phyloP scores from a whole-genome alignment of 2,888 invertebrate genomes.

The Hydrotaea diabolus region DNA sequence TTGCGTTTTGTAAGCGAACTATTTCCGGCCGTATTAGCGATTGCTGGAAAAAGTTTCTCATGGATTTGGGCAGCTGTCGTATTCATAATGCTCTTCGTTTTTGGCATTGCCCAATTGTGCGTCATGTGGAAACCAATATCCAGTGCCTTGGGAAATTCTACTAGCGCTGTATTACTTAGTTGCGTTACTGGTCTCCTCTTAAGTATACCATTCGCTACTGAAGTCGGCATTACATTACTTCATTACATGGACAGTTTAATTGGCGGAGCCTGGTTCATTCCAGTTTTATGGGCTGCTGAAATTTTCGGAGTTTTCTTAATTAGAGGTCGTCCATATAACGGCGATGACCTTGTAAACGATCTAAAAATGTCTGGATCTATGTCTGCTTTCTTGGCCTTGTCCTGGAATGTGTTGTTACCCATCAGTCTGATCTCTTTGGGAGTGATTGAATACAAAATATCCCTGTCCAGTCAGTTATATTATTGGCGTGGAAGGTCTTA shows the following conservation, averaged over 20 bases:
- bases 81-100: constrained; percentile 91
- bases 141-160: constrained; percentile 88
- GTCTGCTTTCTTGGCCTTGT: constrained; percentile 87
- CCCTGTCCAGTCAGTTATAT: constrained; percentile 86
- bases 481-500: constrained; percentile 87
- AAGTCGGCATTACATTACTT: constrained; percentile 90
- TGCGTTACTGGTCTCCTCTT: constrained; percentile 91
- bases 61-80: constrained; percentile 94
- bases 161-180: constrained; percentile 87
- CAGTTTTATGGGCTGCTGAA: constrained; percentile 88
- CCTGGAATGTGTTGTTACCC: constrained; percentile 93
- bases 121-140: constrained; percentile 96
- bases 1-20: constrained; percentile 92
- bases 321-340: constrained; percentile 92
- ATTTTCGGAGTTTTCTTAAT: constrained; percentile 92
- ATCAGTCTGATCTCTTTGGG: constrained; percentile 89
- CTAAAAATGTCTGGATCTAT: constrained; percentile 82
- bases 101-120: constrained; percentile 93
- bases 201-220: constrained; percentile 93
- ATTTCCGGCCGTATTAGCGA: constrained; percentile 92
- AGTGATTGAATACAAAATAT: constrained; percentile 87
- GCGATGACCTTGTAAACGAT: constrained; percentile 81
- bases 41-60: constrained; percentile 87
- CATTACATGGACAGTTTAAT: constrained; percentile 92
- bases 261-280: constrained; percentile 93